Percentiles rank a stretch among this genome's conserved stretches.
phyloP scores from a whole-genome alignment of 1,140 invertebrate species.

The Drosophila equinoxialis region DNA sequence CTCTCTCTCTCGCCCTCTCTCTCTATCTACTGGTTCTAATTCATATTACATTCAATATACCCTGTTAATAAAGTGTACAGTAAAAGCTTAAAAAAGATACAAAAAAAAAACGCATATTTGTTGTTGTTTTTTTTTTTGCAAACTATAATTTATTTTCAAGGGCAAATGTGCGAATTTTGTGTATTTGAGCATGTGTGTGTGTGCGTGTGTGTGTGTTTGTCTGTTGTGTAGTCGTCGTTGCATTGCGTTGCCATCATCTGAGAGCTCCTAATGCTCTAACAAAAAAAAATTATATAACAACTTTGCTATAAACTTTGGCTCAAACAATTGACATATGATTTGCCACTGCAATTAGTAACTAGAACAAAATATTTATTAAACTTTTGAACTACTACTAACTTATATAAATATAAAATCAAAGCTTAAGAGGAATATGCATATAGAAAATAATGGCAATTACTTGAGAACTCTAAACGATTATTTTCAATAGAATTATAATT shows the following conservation, averaged over 20 bases:
- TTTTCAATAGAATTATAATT: too few relatives aligned
- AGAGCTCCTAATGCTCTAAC: slow-evolving; percentile 46
- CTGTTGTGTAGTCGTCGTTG: slow-evolving; percentile 32
- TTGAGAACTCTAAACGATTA: too few relatives aligned
- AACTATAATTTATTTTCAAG: slow-evolving; percentile 80
- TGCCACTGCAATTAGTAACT: background rate
- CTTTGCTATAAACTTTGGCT: background rate
- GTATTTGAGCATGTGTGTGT: slow-evolving; percentile 26
- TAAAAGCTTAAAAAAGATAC: slow-evolving; percentile 48
- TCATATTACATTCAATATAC: background rate
- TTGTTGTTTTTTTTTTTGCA: slow-evolving; percentile 57
- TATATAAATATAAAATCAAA: too few relatives aligned
- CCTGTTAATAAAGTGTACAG: background rate
- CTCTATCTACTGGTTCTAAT: too few relatives aligned
- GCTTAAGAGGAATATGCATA: too few relatives aligned
- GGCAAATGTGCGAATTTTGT: slow-evolving; percentile 72
- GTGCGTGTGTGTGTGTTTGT: slow-evolving; percentile 22
- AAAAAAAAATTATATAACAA: background rate
- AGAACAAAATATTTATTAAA: background rate
- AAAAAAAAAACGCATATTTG: slow-evolving; percentile 51
- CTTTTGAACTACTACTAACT: background rate
- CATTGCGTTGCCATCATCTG: slow-evolving; percentile 62
- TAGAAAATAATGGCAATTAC: too few relatives aligned
- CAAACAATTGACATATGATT: background rate
- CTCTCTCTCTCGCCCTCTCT: too few relatives aligned